Percentiles rank a stretch among this genome's conserved stretches.
These are phyloP conservation scores for Ladona fulva DNA, from an alignment of 1,140 invertebrate genomes.

Conservation along the genomic window DNA sequence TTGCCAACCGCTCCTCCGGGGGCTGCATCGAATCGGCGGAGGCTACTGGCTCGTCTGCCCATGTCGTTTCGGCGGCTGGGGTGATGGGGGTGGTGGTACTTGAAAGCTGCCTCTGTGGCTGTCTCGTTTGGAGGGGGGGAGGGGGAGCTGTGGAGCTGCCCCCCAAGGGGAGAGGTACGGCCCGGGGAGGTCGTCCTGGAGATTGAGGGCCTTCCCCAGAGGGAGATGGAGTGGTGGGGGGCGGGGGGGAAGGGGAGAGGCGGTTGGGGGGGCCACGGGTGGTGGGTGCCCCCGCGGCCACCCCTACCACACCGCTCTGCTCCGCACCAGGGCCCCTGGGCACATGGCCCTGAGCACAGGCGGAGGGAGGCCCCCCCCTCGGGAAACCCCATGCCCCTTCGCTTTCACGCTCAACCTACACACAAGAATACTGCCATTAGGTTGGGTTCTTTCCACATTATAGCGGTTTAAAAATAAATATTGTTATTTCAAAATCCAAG, in stretches of 20 bases:
- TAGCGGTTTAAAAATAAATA: too few species aligned
- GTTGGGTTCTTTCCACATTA: too few species aligned
- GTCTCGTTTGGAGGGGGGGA: background rate
- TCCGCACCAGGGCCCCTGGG: background rate
- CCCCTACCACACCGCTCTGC: background rate
- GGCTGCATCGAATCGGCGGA: background rate
- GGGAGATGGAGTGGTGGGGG: background rate
- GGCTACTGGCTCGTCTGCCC: background rate
- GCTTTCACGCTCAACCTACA: background rate
- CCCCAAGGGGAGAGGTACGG: background rate
- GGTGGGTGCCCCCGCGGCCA: background rate
- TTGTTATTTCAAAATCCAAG: too few species aligned
- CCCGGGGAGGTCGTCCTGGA: background rate
- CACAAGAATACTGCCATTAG: too few species aligned
- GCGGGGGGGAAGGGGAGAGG: conserved; percentile 2
- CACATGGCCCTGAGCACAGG: background rate
- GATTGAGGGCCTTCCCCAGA: background rate
- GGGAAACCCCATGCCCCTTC: background rate
- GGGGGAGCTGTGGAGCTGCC: background rate
- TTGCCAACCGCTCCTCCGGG: conserved; percentile 21
- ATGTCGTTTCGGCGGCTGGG: background rate
- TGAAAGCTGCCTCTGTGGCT: background rate
- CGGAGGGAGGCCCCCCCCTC: background rate
- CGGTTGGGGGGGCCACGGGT: background rate
- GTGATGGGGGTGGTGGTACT: background rate